Evolutionary conservation across 1,140 invertebrate genomes (phyloP), one percentile per base, ranked within the genome.

Genomic region (Lepidostoma basale): DNA sequence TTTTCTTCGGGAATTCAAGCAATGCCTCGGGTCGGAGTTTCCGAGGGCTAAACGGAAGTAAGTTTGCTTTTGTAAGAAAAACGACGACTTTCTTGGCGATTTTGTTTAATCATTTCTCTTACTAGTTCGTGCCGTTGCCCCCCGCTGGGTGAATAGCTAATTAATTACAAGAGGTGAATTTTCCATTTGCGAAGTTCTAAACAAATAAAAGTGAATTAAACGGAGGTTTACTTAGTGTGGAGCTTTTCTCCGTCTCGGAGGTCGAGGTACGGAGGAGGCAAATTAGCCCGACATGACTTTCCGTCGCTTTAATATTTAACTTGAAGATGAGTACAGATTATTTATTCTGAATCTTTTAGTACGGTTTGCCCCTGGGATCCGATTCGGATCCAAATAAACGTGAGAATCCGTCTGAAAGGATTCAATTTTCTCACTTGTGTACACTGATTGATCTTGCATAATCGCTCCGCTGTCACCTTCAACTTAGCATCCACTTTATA

Each of bases 181-280:
- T 56, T 44, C 49, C 36, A 44, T 56, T 56, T 56, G 22, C 49
- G 1, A 56, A 66, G 62, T 52, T 49, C 16, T n/a, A 64, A 40
- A 49, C 30, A 66, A 66, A 56, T 66, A 66, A 49, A 40, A 66
- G 63, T 56, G 63, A 56, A 58, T 56, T 66, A 25, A 66, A 66
- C 20, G 26, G 20, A 36, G 45, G 49, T 26, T 66, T 56, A 28
- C 26, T 36, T 33, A 28, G 18, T 62, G 59, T 22, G n/a, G 18
- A 56, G 26, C 14, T 56, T 10, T 56, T 30, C 26, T 2, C 9
- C 14, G 44, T 22, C 3, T 25, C 8, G 25, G 22, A 23, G n/a
- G n/a, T n/a, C n/a, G n/a, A n/a, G n/a, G n/a, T n/a, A n/a, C n/a
- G n/a, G n/a, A n/a, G n/a, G n/a, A n/a, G n/a, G n/a, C n/a, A n/a